Percentiles rank a stretch among this genome's conserved stretches.
phyloP scores from a whole-genome alignment of 1,140 invertebrate genomes.

The Marisa cornuarietis region DNA sequence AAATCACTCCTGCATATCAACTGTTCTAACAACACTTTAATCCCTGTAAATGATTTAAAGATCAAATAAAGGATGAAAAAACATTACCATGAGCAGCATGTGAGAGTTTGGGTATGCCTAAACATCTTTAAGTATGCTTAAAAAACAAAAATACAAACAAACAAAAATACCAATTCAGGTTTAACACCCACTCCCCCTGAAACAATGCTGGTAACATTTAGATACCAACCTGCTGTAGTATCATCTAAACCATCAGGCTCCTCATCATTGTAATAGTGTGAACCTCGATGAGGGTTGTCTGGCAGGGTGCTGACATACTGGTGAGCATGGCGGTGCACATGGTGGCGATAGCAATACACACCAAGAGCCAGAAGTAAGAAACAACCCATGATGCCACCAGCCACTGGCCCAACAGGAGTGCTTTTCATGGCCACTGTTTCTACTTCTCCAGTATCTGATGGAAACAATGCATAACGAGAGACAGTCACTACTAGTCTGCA shows the following conservation, averaged over 20 bases:
- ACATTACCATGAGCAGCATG: too few relatives aligned
- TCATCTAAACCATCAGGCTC: slow-evolving; percentile 64
- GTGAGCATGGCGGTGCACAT: slow-evolving; percentile 62
- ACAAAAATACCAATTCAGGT: too few relatives aligned
- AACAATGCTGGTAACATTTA: too few relatives aligned
- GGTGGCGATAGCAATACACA: slow-evolving; percentile 74
- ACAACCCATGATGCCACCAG: slow-evolving; percentile 73
- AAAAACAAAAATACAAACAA: too few relatives aligned
- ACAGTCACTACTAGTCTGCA: neutral
- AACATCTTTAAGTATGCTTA: too few relatives aligned
- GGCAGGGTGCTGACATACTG: slow-evolving; percentile 61
- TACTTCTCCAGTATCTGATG: slow-evolving; percentile 67
- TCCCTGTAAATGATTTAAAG: neutral
- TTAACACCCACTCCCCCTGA: too few relatives aligned
- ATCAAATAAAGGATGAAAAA: neutral
- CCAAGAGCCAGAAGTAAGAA: slow-evolving; percentile 73
- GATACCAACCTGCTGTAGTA: slow-evolving; percentile 46
- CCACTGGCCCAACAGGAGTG: slow-evolving; percentile 74
- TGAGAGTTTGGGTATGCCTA: too few relatives aligned
- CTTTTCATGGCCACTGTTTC: slow-evolving; percentile 67
- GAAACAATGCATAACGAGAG: slow-evolving; percentile 27
- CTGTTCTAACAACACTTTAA: neutral
- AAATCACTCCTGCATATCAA: neutral
- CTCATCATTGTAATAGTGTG: slow-evolving; percentile 69
- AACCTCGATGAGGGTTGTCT: slow-evolving; percentile 63